Evolutionary conservation across 2,797 vertebrate species (phyloP).

Genomic region (Malurus leucopterus): DNA sequence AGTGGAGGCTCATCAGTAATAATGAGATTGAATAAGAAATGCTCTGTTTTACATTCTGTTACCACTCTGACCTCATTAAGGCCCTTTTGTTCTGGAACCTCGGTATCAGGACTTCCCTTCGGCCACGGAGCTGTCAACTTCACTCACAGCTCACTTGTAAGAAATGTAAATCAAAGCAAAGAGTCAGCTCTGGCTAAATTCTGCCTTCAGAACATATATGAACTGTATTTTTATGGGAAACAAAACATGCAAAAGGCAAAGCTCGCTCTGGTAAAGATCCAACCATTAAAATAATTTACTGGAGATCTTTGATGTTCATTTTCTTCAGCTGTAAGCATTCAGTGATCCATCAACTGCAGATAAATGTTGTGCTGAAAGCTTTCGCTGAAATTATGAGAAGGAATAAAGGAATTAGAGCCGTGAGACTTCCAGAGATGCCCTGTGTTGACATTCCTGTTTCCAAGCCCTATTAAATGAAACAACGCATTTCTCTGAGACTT

Average conservation of each 20-base stretch:
- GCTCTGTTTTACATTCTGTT: not conserved
- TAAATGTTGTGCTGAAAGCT: not conserved
- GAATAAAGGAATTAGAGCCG: constrained; percentile 13
- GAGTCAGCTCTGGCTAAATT: not conserved
- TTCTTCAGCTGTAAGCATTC: not conserved
- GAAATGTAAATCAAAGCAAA: constrained; percentile 21
- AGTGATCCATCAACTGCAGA: constrained; percentile 16
- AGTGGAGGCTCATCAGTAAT: not conserved
- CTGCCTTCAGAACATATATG: not conserved
- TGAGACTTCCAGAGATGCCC: not conserved
- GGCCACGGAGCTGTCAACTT: constrained; percentile 30
- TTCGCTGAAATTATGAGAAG: not conserved
- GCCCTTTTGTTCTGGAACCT: constrained; percentile 4
- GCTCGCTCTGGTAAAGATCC: not conserved
- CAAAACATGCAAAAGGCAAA: not conserved
- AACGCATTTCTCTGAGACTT: constrained; percentile 10
- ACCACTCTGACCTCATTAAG: constrained; percentile 25
- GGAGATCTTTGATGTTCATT: constrained; percentile 16
- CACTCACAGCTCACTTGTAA: not conserved
- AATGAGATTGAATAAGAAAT: not conserved
- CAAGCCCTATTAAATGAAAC: constrained; percentile 33
- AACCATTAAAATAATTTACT: constrained; percentile 39
- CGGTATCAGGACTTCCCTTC: not conserved
- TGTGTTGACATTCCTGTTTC: constrained; percentile 5
- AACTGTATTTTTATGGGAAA: not conserved